Evolutionary conservation across 1,140 invertebrate species (phyloP).

Genomic region (Geopemphigus sp.): DNA sequence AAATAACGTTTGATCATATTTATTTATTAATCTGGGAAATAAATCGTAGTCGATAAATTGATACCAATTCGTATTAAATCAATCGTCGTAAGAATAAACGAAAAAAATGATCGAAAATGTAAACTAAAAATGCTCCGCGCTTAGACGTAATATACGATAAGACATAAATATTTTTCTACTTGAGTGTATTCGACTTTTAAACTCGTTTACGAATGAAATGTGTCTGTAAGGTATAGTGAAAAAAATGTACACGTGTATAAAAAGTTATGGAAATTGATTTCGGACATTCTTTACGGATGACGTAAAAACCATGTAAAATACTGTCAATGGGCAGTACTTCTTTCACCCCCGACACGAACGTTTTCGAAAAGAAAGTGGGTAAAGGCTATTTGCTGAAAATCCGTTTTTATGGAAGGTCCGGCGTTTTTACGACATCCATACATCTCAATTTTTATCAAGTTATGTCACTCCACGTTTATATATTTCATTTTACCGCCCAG

Average conservation of each 20-base stretch:
- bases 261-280: conserved; percentile 33
- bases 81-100: too few species aligned
- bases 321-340: conserved; percentile 33
- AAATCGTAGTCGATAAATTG: too few species aligned
- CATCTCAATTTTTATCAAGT: conserved; percentile 49
- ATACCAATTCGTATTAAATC: too few species aligned
- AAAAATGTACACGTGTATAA: conserved; percentile 3
- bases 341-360: neutral
- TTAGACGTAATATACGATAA: too few species aligned
- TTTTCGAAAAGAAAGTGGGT: conserved; percentile 25
- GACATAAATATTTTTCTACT: too few species aligned
- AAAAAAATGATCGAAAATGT: too few species aligned
- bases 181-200: too few species aligned
- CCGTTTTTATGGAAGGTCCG: conserved; percentile 45
- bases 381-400: conserved; percentile 47
- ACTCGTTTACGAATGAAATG: too few species aligned
- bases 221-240: neutral
- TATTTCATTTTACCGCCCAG: conserved; percentile 38
- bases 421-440: conserved; percentile 46
- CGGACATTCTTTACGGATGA: conserved; percentile 18
- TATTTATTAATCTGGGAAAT: too few species aligned
- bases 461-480: conserved; percentile 48
- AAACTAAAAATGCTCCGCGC: too few species aligned
- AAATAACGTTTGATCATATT: too few species aligned
- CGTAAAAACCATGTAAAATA: conserved; percentile 40